These are phyloP conservation scores for Denticeps clupeoides DNA, from an alignment of 2,797 vertebrate genomes.

Conservation along the genomic window DNA sequence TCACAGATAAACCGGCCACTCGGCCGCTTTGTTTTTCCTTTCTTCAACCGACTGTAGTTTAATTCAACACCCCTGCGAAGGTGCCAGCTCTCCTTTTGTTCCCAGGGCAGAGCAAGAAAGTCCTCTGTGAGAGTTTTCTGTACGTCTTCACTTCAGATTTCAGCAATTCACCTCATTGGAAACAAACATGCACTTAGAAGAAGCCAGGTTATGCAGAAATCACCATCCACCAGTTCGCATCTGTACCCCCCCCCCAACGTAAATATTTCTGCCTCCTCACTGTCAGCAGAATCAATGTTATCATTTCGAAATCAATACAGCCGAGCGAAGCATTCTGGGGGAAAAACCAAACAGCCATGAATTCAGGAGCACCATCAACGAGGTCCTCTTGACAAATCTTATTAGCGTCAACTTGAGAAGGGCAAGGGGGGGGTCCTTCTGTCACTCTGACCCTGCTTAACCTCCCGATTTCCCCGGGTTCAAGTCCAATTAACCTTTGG, in stretches of 20 bases:
- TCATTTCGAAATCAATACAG: conserved; percentile 52
- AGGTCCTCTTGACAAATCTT: conserved; percentile 75
- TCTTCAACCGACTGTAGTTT: no score
- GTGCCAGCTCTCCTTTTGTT: no score
- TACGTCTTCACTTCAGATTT: no score
- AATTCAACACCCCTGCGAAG: no score
- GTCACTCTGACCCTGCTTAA: conserved; percentile 81
- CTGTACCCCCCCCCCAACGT: background rate
- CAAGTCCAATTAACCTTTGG: conserved; percentile 97
- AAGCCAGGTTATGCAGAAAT: no score
- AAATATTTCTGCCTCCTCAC: background rate
- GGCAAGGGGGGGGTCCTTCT: conserved; percentile 66
- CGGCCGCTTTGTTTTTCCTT: no score
- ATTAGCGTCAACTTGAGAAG: conserved; percentile 71
- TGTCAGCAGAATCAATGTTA: conserved; percentile 39
- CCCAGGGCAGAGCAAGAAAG: no score
- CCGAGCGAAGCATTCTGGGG: conserved; percentile 20
- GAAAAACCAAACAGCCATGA: conserved; percentile 36
- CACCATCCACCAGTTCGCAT: background rate
- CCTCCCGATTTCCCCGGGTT: conserved; percentile 96
- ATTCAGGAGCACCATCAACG: conserved; percentile 51
- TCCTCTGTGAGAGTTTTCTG: no score
- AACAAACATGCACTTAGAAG: no score
- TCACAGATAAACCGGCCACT: no score
- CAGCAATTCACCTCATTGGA: no score